A percentile compares a stretch with the other conserved stretches of the same genome.
These are phyloP conservation scores for Erythrocercus mccallii DNA, from an alignment of 2,113 vertebrate species.

Conservation along the genomic window DNA sequence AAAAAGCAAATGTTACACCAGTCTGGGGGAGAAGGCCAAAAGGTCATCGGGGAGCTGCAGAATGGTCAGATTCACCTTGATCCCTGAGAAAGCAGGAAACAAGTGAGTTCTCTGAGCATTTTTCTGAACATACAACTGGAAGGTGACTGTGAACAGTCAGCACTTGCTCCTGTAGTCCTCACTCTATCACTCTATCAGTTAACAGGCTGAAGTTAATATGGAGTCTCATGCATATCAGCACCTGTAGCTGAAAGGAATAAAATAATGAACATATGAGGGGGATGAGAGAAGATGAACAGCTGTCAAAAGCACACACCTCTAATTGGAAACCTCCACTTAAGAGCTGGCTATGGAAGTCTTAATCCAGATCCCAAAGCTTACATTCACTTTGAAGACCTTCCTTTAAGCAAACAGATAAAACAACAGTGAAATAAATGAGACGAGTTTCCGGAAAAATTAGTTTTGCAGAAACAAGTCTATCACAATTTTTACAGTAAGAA, in stretches of 20 bases:
- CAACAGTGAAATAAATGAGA: background rate
- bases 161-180: background rate
- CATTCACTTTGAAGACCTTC: background rate
- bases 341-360: background rate
- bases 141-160: background rate
- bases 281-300: background rate
- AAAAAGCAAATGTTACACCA: background rate
- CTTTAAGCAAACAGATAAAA: background rate
- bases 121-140: background rate
- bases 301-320: background rate
- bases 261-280: background rate
- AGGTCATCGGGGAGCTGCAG: background rate
- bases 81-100: background rate
- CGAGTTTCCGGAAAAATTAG: background rate
- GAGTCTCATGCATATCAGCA: background rate
- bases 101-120: background rate
- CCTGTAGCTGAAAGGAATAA: background rate
- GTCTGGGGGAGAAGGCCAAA: background rate
- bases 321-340: background rate
- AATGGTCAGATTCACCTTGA: background rate
- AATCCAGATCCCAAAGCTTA: background rate
- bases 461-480: background rate
- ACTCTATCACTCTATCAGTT: background rate
- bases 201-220: background rate
- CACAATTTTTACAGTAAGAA: background rate